phyloP scores from a whole-genome alignment of 2,113 vertebrate genomes.

The Chrysemys picta region DNA sequence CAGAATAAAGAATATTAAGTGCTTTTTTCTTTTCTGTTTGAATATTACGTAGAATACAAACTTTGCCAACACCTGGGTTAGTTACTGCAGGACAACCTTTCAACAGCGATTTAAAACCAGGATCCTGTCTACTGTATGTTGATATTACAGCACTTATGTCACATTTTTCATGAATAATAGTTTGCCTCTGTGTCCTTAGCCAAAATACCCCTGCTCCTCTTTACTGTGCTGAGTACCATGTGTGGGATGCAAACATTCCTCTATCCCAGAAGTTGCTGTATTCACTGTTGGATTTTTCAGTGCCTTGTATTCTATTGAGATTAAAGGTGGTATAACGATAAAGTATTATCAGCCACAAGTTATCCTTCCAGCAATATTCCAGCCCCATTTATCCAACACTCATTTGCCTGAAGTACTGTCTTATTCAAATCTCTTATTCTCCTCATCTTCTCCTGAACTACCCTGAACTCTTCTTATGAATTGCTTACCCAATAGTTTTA shows the following conservation, averaged over 20 bases:
- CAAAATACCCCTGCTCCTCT: neutral
- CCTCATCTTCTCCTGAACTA: neutral
- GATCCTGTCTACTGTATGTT: neutral
- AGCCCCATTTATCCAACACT: neutral
- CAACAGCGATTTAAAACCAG: neutral
- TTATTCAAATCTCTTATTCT: neutral
- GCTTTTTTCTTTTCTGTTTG: neutral
- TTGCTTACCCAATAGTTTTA: neutral
- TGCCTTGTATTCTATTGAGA: neutral
- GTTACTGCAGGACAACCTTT: neutral
- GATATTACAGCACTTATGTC: neutral
- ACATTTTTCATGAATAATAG: neutral
- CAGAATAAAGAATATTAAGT: neutral
- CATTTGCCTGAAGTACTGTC: neutral
- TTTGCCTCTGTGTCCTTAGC: neutral
- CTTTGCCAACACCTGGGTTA: neutral
- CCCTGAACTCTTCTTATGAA: neutral
- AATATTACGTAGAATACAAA: neutral
- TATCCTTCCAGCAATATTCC: neutral
- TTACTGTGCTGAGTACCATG: neutral
- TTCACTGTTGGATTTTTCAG: neutral
- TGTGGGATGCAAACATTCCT: neutral
- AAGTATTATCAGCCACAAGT: neutral
- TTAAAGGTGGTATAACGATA: neutral
- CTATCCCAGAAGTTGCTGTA: neutral